These are phyloP conservation scores for Hyposoter dolosus DNA, from an alignment of 2,888 invertebrate genomes.

Conservation along the genomic window DNA sequence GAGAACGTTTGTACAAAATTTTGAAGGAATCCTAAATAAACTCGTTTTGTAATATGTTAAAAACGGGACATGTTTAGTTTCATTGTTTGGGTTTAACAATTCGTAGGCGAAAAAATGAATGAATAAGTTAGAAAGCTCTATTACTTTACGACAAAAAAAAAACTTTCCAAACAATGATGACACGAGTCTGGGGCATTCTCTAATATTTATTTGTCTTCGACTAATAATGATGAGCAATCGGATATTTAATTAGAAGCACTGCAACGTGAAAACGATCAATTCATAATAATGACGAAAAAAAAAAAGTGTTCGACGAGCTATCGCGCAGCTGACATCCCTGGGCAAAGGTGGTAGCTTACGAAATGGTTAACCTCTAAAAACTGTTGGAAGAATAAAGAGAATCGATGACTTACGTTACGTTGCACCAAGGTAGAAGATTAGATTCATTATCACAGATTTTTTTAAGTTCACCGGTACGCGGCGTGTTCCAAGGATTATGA, in stretches of 20 bases:
- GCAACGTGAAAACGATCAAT: slow-evolving; percentile 1
- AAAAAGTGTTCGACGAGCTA: slow-evolving; percentile 57
- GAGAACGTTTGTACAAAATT: no score
- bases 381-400: background rate
- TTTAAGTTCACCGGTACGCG: slow-evolving; percentile 32
- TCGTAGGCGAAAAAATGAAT: background rate
- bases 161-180: background rate
- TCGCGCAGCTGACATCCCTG: slow-evolving; percentile 57
- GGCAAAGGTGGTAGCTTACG: slow-evolving; percentile 37
- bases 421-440: slow-evolving; percentile 22
- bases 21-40: no score
- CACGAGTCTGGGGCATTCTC: background rate
- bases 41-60: no score
- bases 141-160: background rate
- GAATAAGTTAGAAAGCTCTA: background rate
- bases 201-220: background rate
- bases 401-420: slow-evolving; percentile 47
- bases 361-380: slow-evolving; percentile 56
- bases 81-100: background rate
- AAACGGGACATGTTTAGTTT: background rate
- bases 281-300: background rate
- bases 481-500: slow-evolving; percentile 37
- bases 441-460: slow-evolving; percentile 64
- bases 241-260: background rate
- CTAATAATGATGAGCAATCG: background rate